Evolutionary conservation across 2,797 vertebrate genomes (phyloP).

Genomic region (Loris lydekkerianus): DNA sequence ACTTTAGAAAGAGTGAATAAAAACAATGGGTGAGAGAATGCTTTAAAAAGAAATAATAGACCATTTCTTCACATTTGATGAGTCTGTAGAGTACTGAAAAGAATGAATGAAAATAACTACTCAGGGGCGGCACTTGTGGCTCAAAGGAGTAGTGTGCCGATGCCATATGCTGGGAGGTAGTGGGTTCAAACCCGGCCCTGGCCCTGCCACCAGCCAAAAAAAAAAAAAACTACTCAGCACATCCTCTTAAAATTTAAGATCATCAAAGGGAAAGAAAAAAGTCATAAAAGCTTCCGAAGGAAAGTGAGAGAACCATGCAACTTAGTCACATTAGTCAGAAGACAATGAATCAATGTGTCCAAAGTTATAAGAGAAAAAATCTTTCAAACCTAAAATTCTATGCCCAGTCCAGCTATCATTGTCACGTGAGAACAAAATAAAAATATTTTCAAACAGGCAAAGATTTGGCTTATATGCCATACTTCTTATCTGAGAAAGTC

Average conservation of each 20-base stretch:
- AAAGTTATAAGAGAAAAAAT: background rate
- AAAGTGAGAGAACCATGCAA: background rate
- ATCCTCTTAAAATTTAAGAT: slow-evolving; percentile 26
- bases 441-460: slow-evolving; percentile 16
- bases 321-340: background rate
- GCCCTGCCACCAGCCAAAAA: too few species aligned
- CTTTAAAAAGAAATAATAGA: background rate
- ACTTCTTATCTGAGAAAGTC: background rate
- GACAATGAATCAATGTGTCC: background rate
- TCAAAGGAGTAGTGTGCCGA: too few species aligned
- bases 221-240: background rate
- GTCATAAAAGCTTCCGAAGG: background rate
- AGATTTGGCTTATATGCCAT: background rate
- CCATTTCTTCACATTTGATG: background rate
- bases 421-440: slow-evolving; percentile 38
- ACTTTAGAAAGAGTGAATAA: background rate
- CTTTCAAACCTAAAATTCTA: slow-evolving; percentile 22
- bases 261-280: background rate
- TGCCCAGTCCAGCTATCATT: background rate
- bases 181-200: too few species aligned
- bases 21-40: background rate
- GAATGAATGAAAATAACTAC: background rate
- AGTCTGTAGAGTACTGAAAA: background rate
- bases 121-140: too few species aligned
- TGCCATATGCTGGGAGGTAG: too few species aligned